Evolutionary conservation across 92 coral and sea anemone genomes (phyloP).

Genomic region (Phenganax marumi): DNA sequence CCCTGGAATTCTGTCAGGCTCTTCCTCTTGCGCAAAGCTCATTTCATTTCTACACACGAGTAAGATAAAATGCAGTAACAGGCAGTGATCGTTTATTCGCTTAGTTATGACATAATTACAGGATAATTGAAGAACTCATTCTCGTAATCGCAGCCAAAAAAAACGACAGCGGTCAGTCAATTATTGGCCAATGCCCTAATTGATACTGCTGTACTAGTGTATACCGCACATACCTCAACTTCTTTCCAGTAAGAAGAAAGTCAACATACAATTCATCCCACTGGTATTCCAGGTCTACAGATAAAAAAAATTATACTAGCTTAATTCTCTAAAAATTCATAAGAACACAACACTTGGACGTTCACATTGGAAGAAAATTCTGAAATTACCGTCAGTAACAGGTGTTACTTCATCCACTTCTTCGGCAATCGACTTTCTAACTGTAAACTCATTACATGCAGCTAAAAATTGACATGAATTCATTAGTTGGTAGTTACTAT

Average conservation of each 20-base stretch:
- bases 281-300: conserved; percentile 50
- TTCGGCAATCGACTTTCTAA: background rate
- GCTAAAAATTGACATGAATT: background rate
- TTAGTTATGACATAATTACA: no score
- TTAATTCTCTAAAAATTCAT: background rate
- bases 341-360: background rate
- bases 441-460: background rate
- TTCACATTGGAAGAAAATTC: background rate
- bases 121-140: no score
- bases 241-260: conserved; percentile 46
- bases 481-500: background rate
- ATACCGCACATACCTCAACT: conserved; percentile 17
- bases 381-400: conserved; percentile 28
- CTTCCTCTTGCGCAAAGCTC: conserved; percentile 33
- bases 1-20: conserved; percentile 26
- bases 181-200: background rate
- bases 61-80: no score
- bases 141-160: background rate
- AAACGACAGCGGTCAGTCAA: no score
- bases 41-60: conserved; percentile 35
- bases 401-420: conserved; percentile 40
- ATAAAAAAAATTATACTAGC: conserved; percentile 9
- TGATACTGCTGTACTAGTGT: background rate
- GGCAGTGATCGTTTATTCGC: no score
- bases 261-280: conserved; percentile 59